Evolutionary conservation across 2,797 vertebrate species (phyloP).

Genomic region (Choloepus didactylus): DNA sequence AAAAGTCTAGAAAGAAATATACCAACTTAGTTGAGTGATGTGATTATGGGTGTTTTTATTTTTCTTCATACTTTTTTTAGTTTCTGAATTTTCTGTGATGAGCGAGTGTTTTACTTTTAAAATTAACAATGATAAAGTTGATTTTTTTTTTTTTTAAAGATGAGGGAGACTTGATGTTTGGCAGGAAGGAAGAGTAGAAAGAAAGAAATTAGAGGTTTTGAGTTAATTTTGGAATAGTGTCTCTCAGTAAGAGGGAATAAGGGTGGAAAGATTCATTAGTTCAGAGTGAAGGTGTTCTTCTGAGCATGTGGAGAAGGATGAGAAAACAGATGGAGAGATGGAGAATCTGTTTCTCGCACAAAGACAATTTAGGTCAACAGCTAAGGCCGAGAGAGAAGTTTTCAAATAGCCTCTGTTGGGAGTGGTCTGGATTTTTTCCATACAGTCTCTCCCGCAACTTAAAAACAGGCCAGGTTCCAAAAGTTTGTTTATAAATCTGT

Average conservation of each 20-base stretch:
- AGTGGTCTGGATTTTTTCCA: not conserved
- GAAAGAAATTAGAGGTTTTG: not conserved
- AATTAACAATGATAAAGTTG: not conserved
- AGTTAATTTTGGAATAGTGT: not conserved
- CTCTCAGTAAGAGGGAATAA: not conserved
- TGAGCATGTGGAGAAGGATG: not conserved
- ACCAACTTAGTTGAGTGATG: not conserved
- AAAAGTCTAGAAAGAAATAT: not conserved
- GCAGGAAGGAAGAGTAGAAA: not conserved
- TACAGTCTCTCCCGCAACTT: not conserved
- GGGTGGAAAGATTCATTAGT: not conserved
- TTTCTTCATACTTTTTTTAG: conserved; percentile 21
- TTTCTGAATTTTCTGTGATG: conserved; percentile 10
- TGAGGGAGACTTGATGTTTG: not conserved
- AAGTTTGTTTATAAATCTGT: conserved; percentile 57
- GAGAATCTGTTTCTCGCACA: conserved; percentile 43
- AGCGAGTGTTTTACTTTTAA: conserved; percentile 20
- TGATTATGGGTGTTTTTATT: conserved; percentile 24
- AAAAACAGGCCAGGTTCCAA: conserved; percentile 58
- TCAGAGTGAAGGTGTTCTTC: conserved; percentile 24
- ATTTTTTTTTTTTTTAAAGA: conserved; percentile 9
- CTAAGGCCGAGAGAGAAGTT: conserved; percentile 6
- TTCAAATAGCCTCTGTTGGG: conserved; percentile 37
- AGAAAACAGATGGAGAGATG: conserved; percentile 10
- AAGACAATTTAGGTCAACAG: not conserved